phyloP scores from a whole-genome alignment of 2,113 vertebrate genomes.

The Oreotragus oreotragus region DNA sequence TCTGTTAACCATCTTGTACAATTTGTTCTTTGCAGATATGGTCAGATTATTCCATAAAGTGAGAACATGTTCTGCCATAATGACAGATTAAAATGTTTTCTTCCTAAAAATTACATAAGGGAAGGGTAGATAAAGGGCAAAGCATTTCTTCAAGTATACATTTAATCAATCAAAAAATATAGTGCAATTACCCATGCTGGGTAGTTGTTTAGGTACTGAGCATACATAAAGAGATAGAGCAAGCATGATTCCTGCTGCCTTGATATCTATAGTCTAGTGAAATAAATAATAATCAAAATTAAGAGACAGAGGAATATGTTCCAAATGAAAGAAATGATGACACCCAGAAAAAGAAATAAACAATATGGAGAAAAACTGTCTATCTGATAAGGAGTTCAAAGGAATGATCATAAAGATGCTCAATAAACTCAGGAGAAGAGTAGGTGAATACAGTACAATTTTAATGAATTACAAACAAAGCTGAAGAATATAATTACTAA shows the following conservation, averaged over 20 bases:
- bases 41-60: neutral
- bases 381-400: neutral
- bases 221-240: neutral
- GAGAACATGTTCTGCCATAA: constrained; percentile 38
- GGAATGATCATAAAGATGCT: neutral
- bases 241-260: neutral
- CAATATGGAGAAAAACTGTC: neutral
- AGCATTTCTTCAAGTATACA: neutral
- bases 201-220: neutral
- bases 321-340: neutral
- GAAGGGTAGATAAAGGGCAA: neutral
- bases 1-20: neutral
- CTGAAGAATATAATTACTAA: neutral
- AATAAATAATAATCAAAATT: neutral
- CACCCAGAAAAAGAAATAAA: neutral
- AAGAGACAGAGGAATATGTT: neutral
- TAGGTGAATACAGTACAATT: neutral
- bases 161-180: constrained; percentile 10
- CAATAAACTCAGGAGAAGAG: neutral
- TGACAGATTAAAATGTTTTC: constrained; percentile 11
- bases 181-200: neutral
- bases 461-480: neutral
- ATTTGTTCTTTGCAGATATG: constrained; percentile 4
- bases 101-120: neutral
- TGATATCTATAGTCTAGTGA: neutral